Base-by-base conservation (phyloP, 2,113 vertebrate species). In the Eira barbara region DNA sequence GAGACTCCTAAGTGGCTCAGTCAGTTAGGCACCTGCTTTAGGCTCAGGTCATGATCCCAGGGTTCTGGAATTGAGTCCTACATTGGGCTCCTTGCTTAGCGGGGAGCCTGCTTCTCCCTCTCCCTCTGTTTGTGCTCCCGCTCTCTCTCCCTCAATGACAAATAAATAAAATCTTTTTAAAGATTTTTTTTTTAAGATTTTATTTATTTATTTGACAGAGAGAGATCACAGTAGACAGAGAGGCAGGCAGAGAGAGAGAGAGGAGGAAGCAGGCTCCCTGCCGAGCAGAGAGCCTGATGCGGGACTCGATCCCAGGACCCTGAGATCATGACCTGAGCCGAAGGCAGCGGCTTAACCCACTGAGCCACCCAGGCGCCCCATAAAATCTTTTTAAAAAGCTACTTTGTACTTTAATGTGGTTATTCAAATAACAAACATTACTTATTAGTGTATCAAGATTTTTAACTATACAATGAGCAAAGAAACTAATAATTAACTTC, bases 401-500 rank as follows among this genome's bases (percentile, higher is more conserved):
- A 87, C 92, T 90, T 89, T 96, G 47, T 95, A 91, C 25, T 94
- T 86, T 71, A 92, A 52, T 47, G 25, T 25, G 23, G 21, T 71
- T 96, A 92, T 83, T 88, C 10, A 63, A 63, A 45, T 76, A 87
- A 92, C 9, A 67, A 88, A 55, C 1, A 84, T 34, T 85, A 92
- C 79, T 93, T 85, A 97, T 67, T 94, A 82, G 10, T 8, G 88
- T 84, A 27, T 95, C 87, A 1, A 21, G 55, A 86, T 79, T 94
- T 98, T 95, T 81, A 95, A 82, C 49, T 89, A 79, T 79, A 87
- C 59, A 97, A 94, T 96, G 36, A 93, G 20, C 74, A 97, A 94
- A 92, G 55, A 82, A 86, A 89, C 61, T 83, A 94, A 78, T 93
- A 79, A 88, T 65, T 93, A 90, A 96, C 78, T 91, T 52, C 83